These are phyloP conservation scores for Sarcophaga carnaria DNA, from an alignment of 2,888 invertebrate genomes.

Conservation along the genomic window DNA sequence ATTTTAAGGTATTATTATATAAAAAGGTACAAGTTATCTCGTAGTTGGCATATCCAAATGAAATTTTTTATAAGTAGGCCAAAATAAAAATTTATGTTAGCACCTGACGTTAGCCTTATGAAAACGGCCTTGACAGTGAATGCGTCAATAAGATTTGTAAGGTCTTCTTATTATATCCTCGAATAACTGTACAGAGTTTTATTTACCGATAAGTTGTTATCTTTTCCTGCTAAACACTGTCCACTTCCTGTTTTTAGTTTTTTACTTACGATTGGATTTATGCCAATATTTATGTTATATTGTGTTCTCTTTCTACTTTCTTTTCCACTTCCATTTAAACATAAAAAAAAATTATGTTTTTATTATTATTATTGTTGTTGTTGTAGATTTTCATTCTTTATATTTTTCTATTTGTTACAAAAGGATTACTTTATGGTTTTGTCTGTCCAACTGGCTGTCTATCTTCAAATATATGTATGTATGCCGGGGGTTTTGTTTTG, in stretches of 20 bases:
- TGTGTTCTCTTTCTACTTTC: constrained; percentile 27
- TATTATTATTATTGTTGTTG: neutral
- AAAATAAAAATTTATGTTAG: too few relatives aligned
- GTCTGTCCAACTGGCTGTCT: constrained; percentile 34
- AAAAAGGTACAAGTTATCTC: too few relatives aligned
- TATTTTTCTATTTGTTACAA: constrained; percentile 23
- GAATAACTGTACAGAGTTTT: too few relatives aligned
- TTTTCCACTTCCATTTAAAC: constrained; percentile 44
- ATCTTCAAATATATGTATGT: neutral
- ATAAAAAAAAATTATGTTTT: constrained; percentile 58
- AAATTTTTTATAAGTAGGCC: too few relatives aligned
- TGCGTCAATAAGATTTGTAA: too few relatives aligned
- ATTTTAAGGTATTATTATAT: too few relatives aligned
- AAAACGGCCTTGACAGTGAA: too few relatives aligned
- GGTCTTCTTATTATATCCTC: too few relatives aligned
- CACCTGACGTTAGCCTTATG: too few relatives aligned
- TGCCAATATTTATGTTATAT: constrained; percentile 69
- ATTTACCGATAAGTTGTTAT: neutral
- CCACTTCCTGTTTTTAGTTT: constrained; percentile 11
- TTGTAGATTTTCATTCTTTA: too few relatives aligned
- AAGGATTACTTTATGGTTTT: constrained; percentile 68
- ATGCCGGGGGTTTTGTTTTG: neutral
- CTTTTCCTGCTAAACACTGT: neutral
- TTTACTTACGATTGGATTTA: constrained; percentile 62
- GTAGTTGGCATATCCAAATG: too few relatives aligned